Evolutionary conservation across 1,140 invertebrate genomes (phyloP).

Genomic region (Brachionus asplanchnoidis): DNA sequence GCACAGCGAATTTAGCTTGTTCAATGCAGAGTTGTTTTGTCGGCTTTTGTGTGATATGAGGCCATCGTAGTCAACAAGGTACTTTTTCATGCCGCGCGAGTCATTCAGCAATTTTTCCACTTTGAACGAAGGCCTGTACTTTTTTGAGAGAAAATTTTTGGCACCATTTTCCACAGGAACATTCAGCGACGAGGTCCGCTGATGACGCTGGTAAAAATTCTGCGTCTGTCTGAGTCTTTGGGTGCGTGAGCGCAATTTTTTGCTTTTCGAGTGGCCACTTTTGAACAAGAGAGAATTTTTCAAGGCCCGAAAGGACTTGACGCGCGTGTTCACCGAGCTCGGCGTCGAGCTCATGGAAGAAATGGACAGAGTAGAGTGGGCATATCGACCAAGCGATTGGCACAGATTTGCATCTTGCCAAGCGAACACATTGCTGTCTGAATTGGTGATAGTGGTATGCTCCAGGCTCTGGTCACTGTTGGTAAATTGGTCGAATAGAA

Average conservation of each 20-base stretch:
- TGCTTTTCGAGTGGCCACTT: background rate
- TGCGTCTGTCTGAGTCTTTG: background rate
- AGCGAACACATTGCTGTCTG: background rate
- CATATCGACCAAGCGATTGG: background rate
- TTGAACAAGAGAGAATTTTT: background rate
- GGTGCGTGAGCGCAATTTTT: background rate
- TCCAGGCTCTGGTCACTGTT: background rate
- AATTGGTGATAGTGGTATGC: background rate
- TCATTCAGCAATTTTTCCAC: slow-evolving; percentile 34
- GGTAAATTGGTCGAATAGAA: background rate
- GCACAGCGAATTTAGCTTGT: background rate
- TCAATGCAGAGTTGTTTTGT: background rate
- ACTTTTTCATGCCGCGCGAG: slow-evolving; percentile 39
- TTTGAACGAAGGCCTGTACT: slow-evolving; percentile 2
- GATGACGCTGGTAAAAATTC: slow-evolving; percentile 15
- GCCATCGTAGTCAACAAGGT: slow-evolving; percentile 26
- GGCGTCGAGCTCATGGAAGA: background rate
- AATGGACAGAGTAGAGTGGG: background rate
- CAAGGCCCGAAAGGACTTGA: background rate
- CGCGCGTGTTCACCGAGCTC: background rate
- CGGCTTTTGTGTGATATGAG: background rate
- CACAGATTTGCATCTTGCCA: background rate
- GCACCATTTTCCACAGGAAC: background rate
- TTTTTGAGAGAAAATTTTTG: background rate
- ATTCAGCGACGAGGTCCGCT: background rate